Base-by-base conservation (phyloP, 2,113 vertebrate species). In the Neofelis nebulosa region DNA sequence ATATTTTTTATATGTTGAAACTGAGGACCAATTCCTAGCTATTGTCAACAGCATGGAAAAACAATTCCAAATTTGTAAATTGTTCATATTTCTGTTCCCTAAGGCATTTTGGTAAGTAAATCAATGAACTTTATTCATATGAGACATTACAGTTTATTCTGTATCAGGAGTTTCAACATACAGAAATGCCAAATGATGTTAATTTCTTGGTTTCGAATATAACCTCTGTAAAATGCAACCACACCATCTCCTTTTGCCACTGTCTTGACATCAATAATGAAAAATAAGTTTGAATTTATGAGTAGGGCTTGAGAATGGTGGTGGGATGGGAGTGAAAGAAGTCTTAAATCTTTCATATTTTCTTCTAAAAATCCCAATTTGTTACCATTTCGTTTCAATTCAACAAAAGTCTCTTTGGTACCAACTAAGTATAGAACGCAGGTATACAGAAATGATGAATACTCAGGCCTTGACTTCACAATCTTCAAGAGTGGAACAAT, bases 141-240 rank as follows among this genome's bases (percentile, higher is more conserved):
- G 76, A 94, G 33, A 74, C 36, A 69, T 78, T 89, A 36, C 83
- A 9, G 33, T 38, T 92, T 89, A 50, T 61, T 91, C 90, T 93
- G 5, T 36, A 86, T 90, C 23, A 93, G 65, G 13, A n/a, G 19
- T 89, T 96, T 94, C 79, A 91, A 91, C 10, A 78, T 61, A 7
- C 7, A 96, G 63, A 85, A 97, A 96, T 36, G 33, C 23, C 50
- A 94, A 90, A 61, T 85, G 13, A 50, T 76, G 1, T 84, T 38
- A 82, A 91, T 69, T 66, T 68, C 87, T 82, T 89, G 23, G 16
- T 89, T 95, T 93, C 61, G 93, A 97, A 48, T n/a, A 79, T 66
- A 94, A 71, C 3, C 27, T 41, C 50, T 63, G 1, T 50, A 90
- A 83, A 83, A 90, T 74, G 13, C 27, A 84, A 48, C 74, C 73